Evolutionary conservation across 1,140 invertebrate species (phyloP), one percentile per base, ranked within the genome.

Genomic region (Whitmania pigra): DNA sequence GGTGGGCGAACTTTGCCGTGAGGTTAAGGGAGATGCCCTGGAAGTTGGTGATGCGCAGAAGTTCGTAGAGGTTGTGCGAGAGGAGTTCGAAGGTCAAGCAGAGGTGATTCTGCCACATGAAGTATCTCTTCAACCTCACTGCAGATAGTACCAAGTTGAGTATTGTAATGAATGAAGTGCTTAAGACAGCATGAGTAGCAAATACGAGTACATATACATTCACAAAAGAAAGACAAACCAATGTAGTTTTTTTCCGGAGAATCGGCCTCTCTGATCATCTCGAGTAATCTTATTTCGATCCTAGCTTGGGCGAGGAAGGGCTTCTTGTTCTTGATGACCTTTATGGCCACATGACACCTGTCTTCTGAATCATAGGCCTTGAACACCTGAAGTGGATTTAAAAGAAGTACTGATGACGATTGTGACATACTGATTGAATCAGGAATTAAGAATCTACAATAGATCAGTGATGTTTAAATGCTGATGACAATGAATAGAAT

Each of bases 31-130:
- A 98, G 40, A 99, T 95, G 73, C 97, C 97, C 76, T 94, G 89
- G 85, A 99, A 99, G 86, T 97, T 97, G 75, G 96, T 99, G 87
- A 99, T 99, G 80, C 94, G 88, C 80, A 99, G 87, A 82, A 99
- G 86, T 85, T 99, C 96, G 84, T 99, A 99, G 76, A 99, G 86
- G 84, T 99, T 99, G 87, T 99, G 99, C 76, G 95, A 98, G 73
- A 99, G 86, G 79, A 99, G 87, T 86, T 99, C 96, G 86, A 99
- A 99, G 79, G 99, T 95, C 83, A 99, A 87, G 87, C 96, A 99
- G 83, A 99, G 87, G 87, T 99, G 96, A 86, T 97, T 82, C 67
- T 79, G 77, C 75, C 78, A 99, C 90, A 97, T 97, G 84, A 99
- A 68, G 29, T 99, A 86, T 98, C 93, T 79, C 93, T 89, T 86